Percentiles rank a stretch among this genome's conserved stretches.
These are phyloP conservation scores for Loriculus beryllinus DNA, from an alignment of 2,797 vertebrate genomes.

Conservation along the genomic window DNA sequence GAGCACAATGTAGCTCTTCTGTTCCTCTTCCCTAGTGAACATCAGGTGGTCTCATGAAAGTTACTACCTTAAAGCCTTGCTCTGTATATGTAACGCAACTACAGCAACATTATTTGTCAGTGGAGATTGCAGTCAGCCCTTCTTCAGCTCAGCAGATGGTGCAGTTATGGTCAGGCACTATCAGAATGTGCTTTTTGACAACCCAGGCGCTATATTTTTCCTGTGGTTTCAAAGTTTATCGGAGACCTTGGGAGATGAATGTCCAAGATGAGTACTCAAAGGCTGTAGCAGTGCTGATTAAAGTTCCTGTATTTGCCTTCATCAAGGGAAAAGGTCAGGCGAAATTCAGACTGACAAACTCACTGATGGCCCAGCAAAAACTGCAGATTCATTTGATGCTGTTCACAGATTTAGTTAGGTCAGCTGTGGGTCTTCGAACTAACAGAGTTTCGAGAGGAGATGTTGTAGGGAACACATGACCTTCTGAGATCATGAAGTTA, in stretches of 20 bases:
- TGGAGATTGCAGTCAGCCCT: not conserved
- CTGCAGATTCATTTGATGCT: not conserved
- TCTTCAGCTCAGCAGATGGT: not conserved
- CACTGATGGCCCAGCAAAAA: not conserved
- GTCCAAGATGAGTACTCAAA: not conserved
- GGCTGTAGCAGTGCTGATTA: not conserved
- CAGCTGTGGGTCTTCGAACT: not conserved
- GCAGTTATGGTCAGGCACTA: not conserved
- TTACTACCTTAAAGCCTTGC: not conserved
- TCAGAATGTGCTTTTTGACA: not conserved
- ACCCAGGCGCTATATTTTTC: not conserved
- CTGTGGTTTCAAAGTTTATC: not conserved
- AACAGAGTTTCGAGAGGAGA: not conserved
- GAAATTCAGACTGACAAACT: not conserved
- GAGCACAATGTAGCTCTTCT: not conserved
- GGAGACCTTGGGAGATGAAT: not conserved
- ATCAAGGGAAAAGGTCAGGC: not conserved
- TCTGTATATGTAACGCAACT: not conserved
- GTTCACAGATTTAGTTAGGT: not conserved
- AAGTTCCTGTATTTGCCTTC: not conserved
- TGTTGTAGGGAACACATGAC: not conserved
- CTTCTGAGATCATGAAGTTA: not conserved
- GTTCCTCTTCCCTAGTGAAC: not conserved
- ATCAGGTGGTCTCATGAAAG: not conserved
- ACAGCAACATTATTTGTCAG: not conserved